These are phyloP conservation scores for Andrena haemorrhoa DNA, from an alignment of 2,888 invertebrate genomes.

Conservation along the genomic window DNA sequence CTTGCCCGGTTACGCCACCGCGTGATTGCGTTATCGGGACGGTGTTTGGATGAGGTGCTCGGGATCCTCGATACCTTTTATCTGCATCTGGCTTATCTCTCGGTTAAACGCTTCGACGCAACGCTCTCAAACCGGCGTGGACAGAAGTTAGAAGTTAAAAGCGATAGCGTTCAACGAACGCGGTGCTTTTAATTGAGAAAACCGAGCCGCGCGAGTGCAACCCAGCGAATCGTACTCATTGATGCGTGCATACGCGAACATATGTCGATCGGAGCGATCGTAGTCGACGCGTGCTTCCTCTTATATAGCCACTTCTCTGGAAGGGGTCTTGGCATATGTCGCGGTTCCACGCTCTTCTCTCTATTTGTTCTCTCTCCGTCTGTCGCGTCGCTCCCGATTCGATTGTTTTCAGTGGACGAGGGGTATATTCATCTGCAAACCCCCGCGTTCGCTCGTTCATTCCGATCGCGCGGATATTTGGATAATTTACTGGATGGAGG, in stretches of 20 bases:
- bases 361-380: neutral
- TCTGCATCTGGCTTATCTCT: slow-evolving; percentile 54
- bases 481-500: neutral
- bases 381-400: neutral
- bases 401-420: slow-evolving; percentile 3
- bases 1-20: slow-evolving; percentile 3
- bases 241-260: slow-evolving; percentile 37
- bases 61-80: slow-evolving; percentile 61
- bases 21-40: slow-evolving; percentile 7
- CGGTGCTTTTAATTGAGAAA: slow-evolving; percentile 61
- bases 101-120: slow-evolving; percentile 38
- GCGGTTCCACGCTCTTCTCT: slow-evolving; percentile 2
- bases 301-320: neutral
- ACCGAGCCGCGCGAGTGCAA: neutral
- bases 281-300: slow-evolving; percentile 23
- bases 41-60: slow-evolving; percentile 5
- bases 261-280: slow-evolving; percentile 67
- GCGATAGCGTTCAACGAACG: slow-evolving; percentile 40
- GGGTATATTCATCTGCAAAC: neutral
- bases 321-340: slow-evolving; percentile 64
- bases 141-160: slow-evolving; percentile 2
- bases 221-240: slow-evolving; percentile 68
- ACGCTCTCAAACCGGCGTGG: slow-evolving; percentile 18
- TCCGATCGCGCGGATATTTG: neutral
- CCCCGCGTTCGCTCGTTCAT: neutral